These are phyloP conservation scores for Scytalopus superciliaris DNA, from an alignment of 2,113 vertebrate genomes.

Conservation along the genomic window DNA sequence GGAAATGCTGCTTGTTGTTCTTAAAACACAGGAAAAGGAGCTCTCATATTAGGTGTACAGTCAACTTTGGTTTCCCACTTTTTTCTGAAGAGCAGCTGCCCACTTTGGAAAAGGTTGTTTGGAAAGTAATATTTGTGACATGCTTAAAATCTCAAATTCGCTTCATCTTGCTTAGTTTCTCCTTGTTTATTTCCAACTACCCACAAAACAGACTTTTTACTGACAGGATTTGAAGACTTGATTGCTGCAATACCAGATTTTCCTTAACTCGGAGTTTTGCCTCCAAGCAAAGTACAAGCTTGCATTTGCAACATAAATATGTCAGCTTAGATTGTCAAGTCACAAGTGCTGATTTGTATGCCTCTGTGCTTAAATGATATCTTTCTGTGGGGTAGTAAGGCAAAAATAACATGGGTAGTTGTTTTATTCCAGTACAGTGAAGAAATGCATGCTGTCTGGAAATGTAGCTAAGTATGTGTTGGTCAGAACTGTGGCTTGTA, in stretches of 20 bases:
- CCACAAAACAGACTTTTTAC: not conserved
- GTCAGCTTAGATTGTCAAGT: constrained; percentile 7
- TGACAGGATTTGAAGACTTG: not conserved
- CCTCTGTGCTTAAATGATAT: not conserved
- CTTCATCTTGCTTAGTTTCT: not conserved
- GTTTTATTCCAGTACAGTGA: not conserved
- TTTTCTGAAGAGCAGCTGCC: not conserved
- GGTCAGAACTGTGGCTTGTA: not conserved
- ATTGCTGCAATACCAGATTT: not conserved
- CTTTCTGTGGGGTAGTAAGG: not conserved
- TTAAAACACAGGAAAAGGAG: not conserved
- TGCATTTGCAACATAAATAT: not conserved
- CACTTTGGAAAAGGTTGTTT: not conserved
- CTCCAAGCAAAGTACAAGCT: constrained; percentile 17
- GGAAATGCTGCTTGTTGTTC: not conserved
- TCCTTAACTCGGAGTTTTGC: not conserved
- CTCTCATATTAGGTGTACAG: not conserved
- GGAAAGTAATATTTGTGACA: not conserved
- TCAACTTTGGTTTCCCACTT: not conserved
- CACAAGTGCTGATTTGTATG: not conserved
- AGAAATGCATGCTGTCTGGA: not conserved
- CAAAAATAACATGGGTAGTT: not conserved
- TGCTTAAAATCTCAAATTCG: not conserved
- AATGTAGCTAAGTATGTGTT: not conserved
- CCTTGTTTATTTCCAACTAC: not conserved